Conservation (phyloP, 1,140 invertebrate genomes). For the Reticulitermes speratus region DNA sequence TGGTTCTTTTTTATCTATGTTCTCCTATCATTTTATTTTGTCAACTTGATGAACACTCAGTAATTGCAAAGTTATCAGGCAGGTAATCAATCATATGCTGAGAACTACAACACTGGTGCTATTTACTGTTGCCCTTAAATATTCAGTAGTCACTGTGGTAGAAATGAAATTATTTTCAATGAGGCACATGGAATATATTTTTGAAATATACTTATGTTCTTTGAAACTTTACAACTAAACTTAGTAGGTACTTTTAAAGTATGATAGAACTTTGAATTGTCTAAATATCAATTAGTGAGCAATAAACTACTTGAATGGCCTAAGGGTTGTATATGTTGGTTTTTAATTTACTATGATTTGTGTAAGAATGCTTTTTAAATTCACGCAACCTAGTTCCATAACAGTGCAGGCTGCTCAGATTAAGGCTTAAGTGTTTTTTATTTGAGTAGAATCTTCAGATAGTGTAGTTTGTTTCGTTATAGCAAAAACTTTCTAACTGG, state of each 20-base stretch:
- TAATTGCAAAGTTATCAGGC: not conserved
- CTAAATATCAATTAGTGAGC: not conserved
- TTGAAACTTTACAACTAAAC: not conserved
- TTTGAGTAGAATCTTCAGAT: too few relatives aligned
- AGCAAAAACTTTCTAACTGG: too few relatives aligned
- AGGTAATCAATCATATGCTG: not conserved
- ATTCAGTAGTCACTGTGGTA: not conserved
- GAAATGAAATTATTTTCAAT: not conserved
- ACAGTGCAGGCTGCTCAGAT: too few relatives aligned
- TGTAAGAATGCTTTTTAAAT: too few relatives aligned
- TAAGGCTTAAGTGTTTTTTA: too few relatives aligned
- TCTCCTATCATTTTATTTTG: not conserved
- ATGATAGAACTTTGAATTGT: not conserved
- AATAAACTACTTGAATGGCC: not conserved
- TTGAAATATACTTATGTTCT: not conserved
- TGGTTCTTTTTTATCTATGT: not conserved
- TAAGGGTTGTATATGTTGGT: not conserved
- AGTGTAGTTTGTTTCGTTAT: too few relatives aligned
- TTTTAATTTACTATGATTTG: not conserved
- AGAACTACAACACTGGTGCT: not conserved
- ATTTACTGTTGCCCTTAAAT: not conserved
- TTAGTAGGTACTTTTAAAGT: not conserved
- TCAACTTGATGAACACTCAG: not conserved
- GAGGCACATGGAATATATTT: not conserved
- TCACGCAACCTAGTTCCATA: too few relatives aligned